Conservation (phyloP, 92 coral and sea anemone species). For the Micromussa lordhowensis region DNA sequence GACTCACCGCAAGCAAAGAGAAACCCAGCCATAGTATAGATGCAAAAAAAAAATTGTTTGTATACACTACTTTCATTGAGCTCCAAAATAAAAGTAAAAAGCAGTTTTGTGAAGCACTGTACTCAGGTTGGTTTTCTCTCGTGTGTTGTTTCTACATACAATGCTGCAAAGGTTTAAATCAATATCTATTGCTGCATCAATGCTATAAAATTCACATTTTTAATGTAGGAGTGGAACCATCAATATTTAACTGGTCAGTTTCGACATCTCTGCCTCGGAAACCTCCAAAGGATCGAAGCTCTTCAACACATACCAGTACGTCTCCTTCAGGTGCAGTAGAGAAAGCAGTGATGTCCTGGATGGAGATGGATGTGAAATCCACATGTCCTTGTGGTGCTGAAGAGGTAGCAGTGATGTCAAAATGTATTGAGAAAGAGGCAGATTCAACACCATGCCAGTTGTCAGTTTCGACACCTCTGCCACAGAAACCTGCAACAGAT, state of each 20-base stretch:
- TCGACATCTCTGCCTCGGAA: slow-evolving; percentile 31
- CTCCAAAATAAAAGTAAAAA: no score
- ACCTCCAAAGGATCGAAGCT: slow-evolving; percentile 44
- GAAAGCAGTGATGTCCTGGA: slow-evolving; percentile 19
- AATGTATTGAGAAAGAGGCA: no score
- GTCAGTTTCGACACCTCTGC: no score
- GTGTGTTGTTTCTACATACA: background rate
- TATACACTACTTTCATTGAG: no score
- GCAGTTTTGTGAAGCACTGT: slow-evolving; percentile 14
- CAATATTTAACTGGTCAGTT: slow-evolving; percentile 46
- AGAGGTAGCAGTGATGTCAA: no score
- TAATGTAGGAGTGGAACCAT: slow-evolving; percentile 51
- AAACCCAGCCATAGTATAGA: background rate
- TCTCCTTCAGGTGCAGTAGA: slow-evolving; percentile 21
- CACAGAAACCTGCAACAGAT: no score
- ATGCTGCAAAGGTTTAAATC: slow-evolving; percentile 10
- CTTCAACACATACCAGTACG: no score
- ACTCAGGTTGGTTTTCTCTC: background rate
- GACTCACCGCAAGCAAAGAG: background rate
- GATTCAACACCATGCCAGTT: no score
- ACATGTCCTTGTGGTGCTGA: slow-evolving; percentile 27
- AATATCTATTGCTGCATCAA: slow-evolving; percentile 16
- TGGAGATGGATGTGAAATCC: slow-evolving; percentile 10
- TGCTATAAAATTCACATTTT: slow-evolving; percentile 35
- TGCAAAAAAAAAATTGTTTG: background rate